A percentile compares a stretch with the other conserved stretches of the same genome.
Evolutionary conservation across 2,113 vertebrate genomes (phyloP).

Genomic region (Natator depressus): DNA sequence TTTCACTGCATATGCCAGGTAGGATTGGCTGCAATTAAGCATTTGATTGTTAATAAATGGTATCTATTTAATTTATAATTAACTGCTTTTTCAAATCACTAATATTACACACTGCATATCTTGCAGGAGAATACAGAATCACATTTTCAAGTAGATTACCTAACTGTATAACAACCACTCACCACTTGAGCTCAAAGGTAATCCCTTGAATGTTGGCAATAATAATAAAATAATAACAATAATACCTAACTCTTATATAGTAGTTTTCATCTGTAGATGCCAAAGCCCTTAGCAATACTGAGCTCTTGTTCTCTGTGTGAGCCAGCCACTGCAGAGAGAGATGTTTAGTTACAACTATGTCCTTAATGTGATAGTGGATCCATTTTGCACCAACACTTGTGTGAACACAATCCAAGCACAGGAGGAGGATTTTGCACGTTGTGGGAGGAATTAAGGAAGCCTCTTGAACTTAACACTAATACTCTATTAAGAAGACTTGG

Average conservation of each 20-base stretch:
- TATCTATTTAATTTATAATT: not conserved
- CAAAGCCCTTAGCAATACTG: not conserved
- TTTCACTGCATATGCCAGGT: not conserved
- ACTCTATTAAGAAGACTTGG: not conserved
- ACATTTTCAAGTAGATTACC: not conserved
- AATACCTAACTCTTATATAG: not conserved
- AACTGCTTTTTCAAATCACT: not conserved
- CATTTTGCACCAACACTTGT: not conserved
- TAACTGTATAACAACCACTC: not conserved
- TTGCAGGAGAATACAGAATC: not conserved
- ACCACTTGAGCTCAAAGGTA: not conserved
- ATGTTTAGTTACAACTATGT: not conserved
- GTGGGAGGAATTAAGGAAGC: not conserved
- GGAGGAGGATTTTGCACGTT: not conserved
- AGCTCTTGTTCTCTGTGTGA: not conserved
- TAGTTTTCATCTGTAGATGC: not conserved
- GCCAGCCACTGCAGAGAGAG: not conserved
- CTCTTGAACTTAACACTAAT: accelerated
- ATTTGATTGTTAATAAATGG: not conserved
- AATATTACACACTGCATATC: not conserved
- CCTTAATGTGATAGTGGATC: not conserved
- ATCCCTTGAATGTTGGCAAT: not conserved
- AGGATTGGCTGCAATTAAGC: not conserved
- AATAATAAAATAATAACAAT: not conserved
- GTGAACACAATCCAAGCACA: accelerated